phyloP scores from a whole-genome alignment of 2,888 invertebrate species.

The Diaprepes abbreviatus region DNA sequence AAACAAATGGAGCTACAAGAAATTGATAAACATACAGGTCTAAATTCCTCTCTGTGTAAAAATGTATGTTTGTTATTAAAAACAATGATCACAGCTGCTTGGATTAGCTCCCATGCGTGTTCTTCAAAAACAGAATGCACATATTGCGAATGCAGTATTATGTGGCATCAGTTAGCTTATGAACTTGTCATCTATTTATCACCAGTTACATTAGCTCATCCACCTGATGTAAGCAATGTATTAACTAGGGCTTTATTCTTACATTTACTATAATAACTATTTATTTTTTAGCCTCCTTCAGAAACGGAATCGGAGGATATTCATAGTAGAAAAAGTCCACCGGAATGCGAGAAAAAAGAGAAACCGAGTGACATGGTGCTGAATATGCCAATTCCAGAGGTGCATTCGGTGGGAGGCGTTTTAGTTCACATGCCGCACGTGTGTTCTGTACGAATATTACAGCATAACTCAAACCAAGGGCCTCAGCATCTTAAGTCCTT shows the following conservation, averaged over 20 bases:
- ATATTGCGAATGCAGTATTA: constrained; percentile 92
- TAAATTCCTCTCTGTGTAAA: constrained; percentile 81
- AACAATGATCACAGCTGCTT: constrained; percentile 81
- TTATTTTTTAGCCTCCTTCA: constrained; percentile 70
- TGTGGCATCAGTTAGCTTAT: constrained; percentile 94
- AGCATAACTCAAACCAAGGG: constrained; percentile 48
- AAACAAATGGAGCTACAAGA: constrained; percentile 95
- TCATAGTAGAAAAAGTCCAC: constrained; percentile 77
- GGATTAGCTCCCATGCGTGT: constrained; percentile 78
- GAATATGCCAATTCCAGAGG: constrained; percentile 78
- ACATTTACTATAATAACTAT: not conserved
- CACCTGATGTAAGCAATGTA: constrained; percentile 77
- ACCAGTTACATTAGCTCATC: constrained; percentile 80
- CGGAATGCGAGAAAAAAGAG: constrained; percentile 79
- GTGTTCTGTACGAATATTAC: constrained; percentile 72
- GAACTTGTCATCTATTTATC: constrained; percentile 85
- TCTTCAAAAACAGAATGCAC: constrained; percentile 81
- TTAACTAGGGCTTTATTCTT: not conserved
- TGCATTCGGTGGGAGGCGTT: constrained; percentile 86
- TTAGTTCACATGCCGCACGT: constrained; percentile 95
- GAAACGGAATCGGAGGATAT: constrained; percentile 78
- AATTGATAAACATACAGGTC: constrained; percentile 84
- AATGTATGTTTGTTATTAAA: constrained; percentile 82
- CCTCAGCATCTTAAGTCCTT: constrained; percentile 47
- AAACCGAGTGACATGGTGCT: constrained; percentile 75